A percentile compares a stretch with the other conserved stretches of the same genome.
Evolutionary conservation across 30 jellyfish, hydroid and myxozoan species (phyloP).

Genomic region (Morbakka virulenta): DNA sequence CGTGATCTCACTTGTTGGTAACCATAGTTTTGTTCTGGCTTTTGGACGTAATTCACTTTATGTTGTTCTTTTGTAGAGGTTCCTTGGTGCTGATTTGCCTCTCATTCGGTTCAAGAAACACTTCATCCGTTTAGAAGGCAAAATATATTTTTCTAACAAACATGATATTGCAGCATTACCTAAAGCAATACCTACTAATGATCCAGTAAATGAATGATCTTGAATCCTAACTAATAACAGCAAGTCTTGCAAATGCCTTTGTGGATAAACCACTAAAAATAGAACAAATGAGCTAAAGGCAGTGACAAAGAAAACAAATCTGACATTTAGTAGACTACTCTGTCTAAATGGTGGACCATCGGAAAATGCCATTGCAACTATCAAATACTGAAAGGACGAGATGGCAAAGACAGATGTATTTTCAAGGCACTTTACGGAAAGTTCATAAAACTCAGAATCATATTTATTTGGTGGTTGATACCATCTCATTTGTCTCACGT

Average conservation of each 20-base stretch:
- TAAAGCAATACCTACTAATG: background rate
- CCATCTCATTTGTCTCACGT: constrained; percentile 7
- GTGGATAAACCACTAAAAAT: background rate
- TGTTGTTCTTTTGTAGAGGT: background rate
- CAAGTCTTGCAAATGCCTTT: background rate
- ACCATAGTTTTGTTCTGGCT: background rate
- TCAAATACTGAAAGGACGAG: background rate
- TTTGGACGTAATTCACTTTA: background rate
- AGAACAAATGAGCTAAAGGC: background rate
- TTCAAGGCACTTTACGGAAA: constrained; percentile 12
- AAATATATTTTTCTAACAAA: background rate
- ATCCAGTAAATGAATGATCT: background rate
- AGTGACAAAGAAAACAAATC: background rate
- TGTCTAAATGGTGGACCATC: constrained; percentile 33
- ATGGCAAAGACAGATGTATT: background rate
- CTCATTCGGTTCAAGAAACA: background rate
- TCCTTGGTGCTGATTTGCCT: background rate
- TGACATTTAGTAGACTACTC: background rate
- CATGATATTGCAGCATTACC: background rate
- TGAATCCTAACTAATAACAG: background rate
- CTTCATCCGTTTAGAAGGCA: background rate
- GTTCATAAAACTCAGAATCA: background rate
- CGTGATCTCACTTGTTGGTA: no score
- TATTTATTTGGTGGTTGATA: constrained; percentile 28
- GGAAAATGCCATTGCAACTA: background rate